Conservation (phyloP, 2,113 vertebrate genomes). For the Myrmecobius fasciatus region DNA sequence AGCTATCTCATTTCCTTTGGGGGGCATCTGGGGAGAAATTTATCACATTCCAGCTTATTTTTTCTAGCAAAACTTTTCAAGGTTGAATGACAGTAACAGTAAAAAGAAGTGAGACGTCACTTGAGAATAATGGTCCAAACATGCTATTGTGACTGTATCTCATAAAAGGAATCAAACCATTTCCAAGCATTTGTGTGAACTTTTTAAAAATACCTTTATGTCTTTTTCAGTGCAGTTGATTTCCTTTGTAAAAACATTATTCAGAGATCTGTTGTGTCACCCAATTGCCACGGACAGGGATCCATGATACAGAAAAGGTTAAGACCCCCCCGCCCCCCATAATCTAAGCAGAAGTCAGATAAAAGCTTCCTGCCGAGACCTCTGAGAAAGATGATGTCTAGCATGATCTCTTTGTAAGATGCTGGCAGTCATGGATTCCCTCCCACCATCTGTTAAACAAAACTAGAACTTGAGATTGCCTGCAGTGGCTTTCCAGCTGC, state of each 20-base stretch:
- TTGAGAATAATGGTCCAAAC: neutral
- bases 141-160: fast-evolving
- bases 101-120: neutral
- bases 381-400: neutral
- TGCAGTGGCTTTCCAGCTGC: neutral
- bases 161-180: neutral
- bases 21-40: neutral
- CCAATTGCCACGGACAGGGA: neutral
- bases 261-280: neutral
- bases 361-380: neutral
- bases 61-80: neutral
- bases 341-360: neutral
- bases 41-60: neutral
- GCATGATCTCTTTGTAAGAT: neutral
- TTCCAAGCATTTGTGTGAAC: neutral
- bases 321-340: neutral
- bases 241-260: neutral
- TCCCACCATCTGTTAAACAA: neutral
- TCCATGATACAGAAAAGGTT: neutral
- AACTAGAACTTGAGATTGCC: neutral
- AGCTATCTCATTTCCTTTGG: neutral
- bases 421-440: neutral
- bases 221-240: neutral
- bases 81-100: neutral
- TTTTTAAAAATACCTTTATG: neutral